These are phyloP conservation scores for Nemopilema nomurai DNA, from an alignment of 30 jellyfish, hydroid and myxozoan genomes.

Conservation along the genomic window DNA sequence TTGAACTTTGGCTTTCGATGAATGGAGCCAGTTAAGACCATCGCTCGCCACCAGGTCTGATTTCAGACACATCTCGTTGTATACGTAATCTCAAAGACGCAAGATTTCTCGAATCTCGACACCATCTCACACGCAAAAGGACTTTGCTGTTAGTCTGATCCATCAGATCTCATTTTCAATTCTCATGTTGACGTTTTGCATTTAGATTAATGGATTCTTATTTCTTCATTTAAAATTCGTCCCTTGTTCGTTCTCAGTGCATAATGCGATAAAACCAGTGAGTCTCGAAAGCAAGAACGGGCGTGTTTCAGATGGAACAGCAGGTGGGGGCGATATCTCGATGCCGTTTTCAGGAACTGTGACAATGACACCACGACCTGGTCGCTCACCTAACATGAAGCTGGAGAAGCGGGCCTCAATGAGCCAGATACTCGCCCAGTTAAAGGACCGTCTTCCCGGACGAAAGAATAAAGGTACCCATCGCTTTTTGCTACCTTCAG, in stretches of 20 bases:
- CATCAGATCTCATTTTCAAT: no score
- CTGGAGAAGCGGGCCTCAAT: constrained; percentile 61
- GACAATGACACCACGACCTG: constrained; percentile 22
- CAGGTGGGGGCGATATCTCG: constrained; percentile 7
- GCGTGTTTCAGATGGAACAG: constrained; percentile 14
- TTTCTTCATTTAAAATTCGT: no score
- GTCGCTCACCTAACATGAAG: constrained; percentile 34
- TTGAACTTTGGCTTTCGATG: neutral
- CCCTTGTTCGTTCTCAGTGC: constrained; percentile 10
- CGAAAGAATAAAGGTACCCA: constrained; percentile 44
- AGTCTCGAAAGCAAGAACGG: constrained; percentile 4
- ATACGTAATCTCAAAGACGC: no score
- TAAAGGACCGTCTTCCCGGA: constrained; percentile 56
- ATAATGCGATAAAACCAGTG: constrained; percentile 12
- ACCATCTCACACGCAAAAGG: no score
- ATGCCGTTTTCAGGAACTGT: constrained; percentile 6
- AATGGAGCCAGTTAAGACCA: neutral
- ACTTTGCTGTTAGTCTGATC: no score
- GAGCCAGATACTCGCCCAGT: constrained; percentile 52
- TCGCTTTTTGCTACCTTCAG: no score
- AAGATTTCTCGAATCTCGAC: no score
- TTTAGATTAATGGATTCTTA: neutral
- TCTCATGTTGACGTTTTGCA: neutral
- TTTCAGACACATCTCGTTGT: neutral
- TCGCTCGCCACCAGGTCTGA: neutral